Evolutionary conservation across 2,797 vertebrate species (phyloP).

Genomic region (Rhodeus uyekii): DNA sequence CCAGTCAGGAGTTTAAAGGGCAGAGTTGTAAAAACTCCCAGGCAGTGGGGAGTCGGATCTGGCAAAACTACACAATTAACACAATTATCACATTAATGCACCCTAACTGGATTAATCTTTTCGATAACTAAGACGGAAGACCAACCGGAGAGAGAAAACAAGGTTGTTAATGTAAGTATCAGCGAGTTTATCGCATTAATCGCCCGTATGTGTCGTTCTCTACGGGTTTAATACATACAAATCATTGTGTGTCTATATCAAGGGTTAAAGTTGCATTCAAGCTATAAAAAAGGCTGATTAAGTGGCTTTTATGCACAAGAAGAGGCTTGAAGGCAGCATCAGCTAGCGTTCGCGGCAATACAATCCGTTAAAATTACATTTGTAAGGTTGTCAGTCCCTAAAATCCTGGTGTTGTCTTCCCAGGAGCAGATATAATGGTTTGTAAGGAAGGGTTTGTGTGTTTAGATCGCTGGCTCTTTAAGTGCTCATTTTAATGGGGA

Average conservation of each 20-base stretch:
- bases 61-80: no score
- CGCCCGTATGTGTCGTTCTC: not conserved
- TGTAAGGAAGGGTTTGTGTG: no score
- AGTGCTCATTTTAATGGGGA: no score
- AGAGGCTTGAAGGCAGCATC: no score
- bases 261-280: not conserved
- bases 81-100: conserved; percentile 10
- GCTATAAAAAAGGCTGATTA: not conserved
- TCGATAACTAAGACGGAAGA: conserved; percentile 1
- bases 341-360: no score
- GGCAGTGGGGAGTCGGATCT: conserved; percentile 72
- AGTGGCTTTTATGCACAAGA: no score
- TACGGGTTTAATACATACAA: no score
- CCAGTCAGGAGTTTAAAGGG: conserved; percentile 73
- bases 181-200: not conserved
- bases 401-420: not conserved
- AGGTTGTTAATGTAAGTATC: conserved; percentile 40
- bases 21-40: conserved; percentile 85
- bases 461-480: no score
- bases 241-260: not conserved
- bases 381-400: not conserved
- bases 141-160: not conserved
- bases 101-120: conserved; percentile 43
- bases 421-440: not conserved
- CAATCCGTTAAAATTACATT: no score